phyloP scores from a whole-genome alignment of 2,888 invertebrate genomes.

The Agrotis puta region DNA sequence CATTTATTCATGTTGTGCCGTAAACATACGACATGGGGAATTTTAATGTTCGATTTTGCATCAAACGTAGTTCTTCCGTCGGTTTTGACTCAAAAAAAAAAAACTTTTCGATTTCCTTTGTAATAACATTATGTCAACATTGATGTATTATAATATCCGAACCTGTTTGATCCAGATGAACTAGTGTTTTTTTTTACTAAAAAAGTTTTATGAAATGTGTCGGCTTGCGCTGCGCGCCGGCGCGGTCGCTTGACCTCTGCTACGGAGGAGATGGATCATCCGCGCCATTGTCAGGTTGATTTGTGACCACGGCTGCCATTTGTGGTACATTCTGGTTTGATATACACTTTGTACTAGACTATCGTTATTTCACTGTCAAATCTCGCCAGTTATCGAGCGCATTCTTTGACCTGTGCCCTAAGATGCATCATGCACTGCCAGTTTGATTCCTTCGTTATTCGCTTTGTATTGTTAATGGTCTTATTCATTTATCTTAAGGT shows the following conservation, averaged over 20 bases:
- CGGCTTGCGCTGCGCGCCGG: slow-evolving; percentile 62
- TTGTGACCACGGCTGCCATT: slow-evolving; percentile 76
- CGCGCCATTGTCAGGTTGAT: slow-evolving; percentile 78
- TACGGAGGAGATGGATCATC: slow-evolving; percentile 81
- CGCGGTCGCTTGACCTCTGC: slow-evolving; percentile 76
- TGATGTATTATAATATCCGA: slow-evolving; percentile 68
- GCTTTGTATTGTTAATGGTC: slow-evolving; percentile 55
- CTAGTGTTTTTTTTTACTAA: slow-evolving; percentile 63
- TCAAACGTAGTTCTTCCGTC: slow-evolving; percentile 57
- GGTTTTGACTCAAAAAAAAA: slow-evolving; percentile 50
- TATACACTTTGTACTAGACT: slow-evolving; percentile 71
- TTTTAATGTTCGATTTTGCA: slow-evolving; percentile 70
- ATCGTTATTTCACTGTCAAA: slow-evolving; percentile 87
- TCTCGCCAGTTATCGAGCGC: slow-evolving; percentile 83
- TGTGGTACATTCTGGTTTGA: slow-evolving; percentile 69
- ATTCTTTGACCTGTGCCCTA: slow-evolving; percentile 82
- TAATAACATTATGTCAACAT: slow-evolving; percentile 65
- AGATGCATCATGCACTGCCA: slow-evolving; percentile 78
- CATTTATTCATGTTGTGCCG: slow-evolving; percentile 61
- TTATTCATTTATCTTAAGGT: slow-evolving; percentile 49
- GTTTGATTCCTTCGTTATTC: slow-evolving; percentile 71
- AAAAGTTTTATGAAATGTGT: slow-evolving; percentile 64
- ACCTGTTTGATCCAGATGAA: slow-evolving; percentile 69
- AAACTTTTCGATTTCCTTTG: slow-evolving; percentile 52
- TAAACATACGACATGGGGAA: slow-evolving; percentile 66